Evolutionary conservation across 2,113 vertebrate genomes (phyloP).

Genomic region (Actenoides lindsayi): DNA sequence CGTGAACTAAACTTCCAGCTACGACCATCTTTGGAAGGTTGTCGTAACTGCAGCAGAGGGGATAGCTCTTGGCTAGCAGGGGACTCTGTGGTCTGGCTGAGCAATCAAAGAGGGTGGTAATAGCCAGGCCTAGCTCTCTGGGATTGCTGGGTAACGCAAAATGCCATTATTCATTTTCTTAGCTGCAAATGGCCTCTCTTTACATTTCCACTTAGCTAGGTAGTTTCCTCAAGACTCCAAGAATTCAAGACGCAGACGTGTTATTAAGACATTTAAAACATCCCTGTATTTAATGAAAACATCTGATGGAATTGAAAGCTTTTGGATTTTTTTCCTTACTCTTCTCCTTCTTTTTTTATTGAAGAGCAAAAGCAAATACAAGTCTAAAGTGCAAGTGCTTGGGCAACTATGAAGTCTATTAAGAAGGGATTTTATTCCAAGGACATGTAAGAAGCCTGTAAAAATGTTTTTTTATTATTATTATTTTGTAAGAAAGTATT

Average conservation of each 20-base stretch:
- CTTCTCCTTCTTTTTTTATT: background rate
- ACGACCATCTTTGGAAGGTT: background rate
- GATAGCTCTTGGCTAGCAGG: background rate
- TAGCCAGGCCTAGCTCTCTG: background rate
- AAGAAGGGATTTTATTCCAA: background rate
- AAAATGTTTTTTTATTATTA: background rate
- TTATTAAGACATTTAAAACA: background rate
- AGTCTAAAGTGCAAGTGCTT: background rate
- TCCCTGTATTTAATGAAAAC: background rate
- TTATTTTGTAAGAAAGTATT: background rate
- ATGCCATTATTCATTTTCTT: background rate
- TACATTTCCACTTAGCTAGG: slow-evolving; percentile 44
- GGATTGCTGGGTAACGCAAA: background rate
- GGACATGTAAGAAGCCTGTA: background rate
- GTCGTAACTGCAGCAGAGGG: background rate
- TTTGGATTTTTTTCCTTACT: background rate
- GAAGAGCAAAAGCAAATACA: background rate
- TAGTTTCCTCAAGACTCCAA: background rate
- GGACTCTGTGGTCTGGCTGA: slow-evolving; percentile 27
- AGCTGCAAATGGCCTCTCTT: slow-evolving; percentile 17
- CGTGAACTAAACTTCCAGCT: background rate
- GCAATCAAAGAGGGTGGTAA: background rate
- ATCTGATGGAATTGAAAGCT: background rate
- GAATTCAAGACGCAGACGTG: background rate
- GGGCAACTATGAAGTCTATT: background rate